Base-by-base conservation (phyloP, 1,140 invertebrate species). In the Microplitis mediator region DNA sequence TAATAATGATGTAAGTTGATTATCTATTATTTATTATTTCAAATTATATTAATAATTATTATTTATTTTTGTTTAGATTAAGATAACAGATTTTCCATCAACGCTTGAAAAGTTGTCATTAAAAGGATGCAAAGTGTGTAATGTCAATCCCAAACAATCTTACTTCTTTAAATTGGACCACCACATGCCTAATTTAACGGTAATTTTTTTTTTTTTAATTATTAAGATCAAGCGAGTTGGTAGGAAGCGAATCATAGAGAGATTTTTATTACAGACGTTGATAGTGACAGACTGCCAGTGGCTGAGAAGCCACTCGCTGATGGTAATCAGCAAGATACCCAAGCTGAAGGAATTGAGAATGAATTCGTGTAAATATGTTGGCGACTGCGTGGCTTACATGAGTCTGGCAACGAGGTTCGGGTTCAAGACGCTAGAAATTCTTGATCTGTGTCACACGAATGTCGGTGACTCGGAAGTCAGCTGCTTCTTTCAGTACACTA, bases 301-400 rank as follows among this genome's bases (percentile, higher is more conserved):
- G 92, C 88, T 94, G 76, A 89, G 91, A 63, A 89, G 91, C 0
- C 91, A 93, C 76, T 89, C 90, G 11, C 82, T 94, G 6, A 83
- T 94, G 80, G 88, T 90, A 31, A 86, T 94, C 1, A 93, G 92
- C 79, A 94, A 94, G 87, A 82, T 92, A 76, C 84, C 87, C 3
- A 81, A 85, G 32, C 83, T 94, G 4, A 87, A 88, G 39, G 87
- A 89, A 66, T 84, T 94, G 3, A 84, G 87, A 75, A 76, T 93
- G 35, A 84, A 90, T 72, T 90, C 91, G 4, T 94, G 92, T 81
- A 80, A 84, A 61, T 85, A 88, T 69, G 82, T 94, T 66, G 88
- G 88, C 23, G 92, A 93, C 79, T 93, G 92, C 80, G 90, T 94
- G 13, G 92, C 92, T 0, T 94, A 94, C 82, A 89, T 90, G 13